phyloP scores from a whole-genome alignment of 1,140 invertebrate genomes.

The Dinothrombium tinctorium region DNA sequence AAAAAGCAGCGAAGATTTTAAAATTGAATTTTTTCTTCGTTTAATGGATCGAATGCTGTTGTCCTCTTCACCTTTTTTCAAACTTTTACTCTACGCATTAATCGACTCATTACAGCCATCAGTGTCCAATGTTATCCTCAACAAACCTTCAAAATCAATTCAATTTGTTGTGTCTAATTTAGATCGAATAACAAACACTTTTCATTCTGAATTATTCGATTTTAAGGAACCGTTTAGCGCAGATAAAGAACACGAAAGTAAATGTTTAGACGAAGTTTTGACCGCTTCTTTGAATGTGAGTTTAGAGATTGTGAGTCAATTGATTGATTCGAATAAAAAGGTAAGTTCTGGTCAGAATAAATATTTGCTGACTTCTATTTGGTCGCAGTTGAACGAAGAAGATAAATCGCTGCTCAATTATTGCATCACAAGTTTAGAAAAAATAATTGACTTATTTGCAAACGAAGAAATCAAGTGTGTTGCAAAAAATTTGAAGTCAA shows the following conservation, averaged over 20 bases:
- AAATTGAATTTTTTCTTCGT: constrained; percentile 1
- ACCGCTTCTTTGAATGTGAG: neutral
- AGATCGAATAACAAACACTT: neutral
- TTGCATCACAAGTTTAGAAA: neutral
- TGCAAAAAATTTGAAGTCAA: neutral
- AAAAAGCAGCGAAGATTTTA: neutral
- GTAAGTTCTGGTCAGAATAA: neutral
- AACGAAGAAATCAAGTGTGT: neutral
- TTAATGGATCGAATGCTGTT: neutral
- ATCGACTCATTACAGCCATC: neutral
- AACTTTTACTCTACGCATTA: constrained; percentile 1
- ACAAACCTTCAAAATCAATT: neutral
- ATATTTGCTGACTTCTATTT: neutral
- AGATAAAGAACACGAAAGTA: neutral
- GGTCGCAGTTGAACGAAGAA: neutral
- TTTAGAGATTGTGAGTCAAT: neutral
- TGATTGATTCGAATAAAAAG: constrained; percentile 1
- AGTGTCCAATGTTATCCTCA: neutral
- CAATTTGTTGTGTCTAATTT: constrained; percentile 1
- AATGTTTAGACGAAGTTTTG: neutral
- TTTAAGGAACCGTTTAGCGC: neutral
- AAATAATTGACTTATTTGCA: neutral
- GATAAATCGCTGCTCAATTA: neutral
- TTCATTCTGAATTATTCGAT: neutral
- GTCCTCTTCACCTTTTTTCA: neutral